A percentile compares a stretch with the other conserved stretches of the same genome.
phyloP scores from a whole-genome alignment of 2,113 vertebrate genomes.

The Gobius niger region DNA sequence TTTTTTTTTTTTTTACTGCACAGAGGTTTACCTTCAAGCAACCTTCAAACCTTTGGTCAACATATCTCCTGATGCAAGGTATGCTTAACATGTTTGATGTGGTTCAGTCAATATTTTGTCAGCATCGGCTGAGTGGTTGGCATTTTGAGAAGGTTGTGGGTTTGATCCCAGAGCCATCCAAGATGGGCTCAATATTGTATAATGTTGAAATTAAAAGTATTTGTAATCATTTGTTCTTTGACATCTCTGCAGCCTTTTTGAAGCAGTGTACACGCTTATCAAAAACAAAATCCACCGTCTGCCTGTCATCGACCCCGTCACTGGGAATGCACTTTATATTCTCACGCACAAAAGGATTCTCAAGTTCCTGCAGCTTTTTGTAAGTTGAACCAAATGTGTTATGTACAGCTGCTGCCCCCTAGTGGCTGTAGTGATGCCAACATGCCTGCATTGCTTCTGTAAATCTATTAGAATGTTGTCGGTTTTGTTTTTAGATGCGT shows the following conservation, averaged over 20 bases:
- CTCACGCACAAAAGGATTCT: constrained; percentile 99
- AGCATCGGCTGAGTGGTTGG: neutral
- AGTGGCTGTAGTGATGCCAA: constrained; percentile 29
- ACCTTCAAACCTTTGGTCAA: constrained; percentile 99
- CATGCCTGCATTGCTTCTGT: neutral
- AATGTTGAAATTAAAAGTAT: neutral
- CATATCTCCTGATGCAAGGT: constrained; percentile 98
- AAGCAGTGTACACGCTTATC: constrained; percentile 97
- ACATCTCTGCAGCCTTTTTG: constrained; percentile 85
- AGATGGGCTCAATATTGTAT: neutral
- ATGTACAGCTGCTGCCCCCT: constrained; percentile 46
- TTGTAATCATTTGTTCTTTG: neutral
- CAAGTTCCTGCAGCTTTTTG: constrained; percentile 99
- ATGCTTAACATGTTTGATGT: constrained; percentile 28
- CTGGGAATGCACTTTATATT: constrained; percentile 99
- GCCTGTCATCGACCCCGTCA: constrained; percentile 97
- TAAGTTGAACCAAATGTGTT: constrained; percentile 78
- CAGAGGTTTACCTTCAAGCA: constrained; percentile 98
- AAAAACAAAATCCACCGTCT: constrained; percentile 99
- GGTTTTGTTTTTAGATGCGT: constrained; percentile 80
- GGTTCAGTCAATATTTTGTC: neutral
- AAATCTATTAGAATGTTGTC: neutral
- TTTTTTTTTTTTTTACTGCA: constrained; percentile 32
- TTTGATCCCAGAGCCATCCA: too few species aligned
- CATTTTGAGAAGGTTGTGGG: neutral